These are phyloP conservation scores for Anastatus disparis DNA, from an alignment of 1,140 invertebrate species.

Conservation along the genomic window DNA sequence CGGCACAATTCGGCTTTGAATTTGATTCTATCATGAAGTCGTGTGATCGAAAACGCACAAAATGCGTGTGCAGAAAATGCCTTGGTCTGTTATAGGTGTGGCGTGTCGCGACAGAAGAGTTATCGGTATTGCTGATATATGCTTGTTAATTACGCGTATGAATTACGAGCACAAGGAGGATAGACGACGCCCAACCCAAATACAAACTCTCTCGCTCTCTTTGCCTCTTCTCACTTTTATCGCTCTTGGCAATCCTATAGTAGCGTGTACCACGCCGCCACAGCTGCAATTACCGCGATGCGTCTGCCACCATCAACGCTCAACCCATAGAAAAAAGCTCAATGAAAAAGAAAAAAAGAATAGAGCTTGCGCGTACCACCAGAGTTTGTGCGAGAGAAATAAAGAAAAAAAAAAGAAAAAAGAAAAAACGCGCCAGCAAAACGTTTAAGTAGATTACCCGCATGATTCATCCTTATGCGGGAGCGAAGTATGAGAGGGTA, in stretches of 20 bases:
- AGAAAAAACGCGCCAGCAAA: background rate
- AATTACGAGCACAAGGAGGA: conserved; percentile 41
- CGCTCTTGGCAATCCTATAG: too few species aligned
- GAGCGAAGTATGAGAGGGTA: too few species aligned
- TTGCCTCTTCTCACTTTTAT: background rate
- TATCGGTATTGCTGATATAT: conserved; percentile 41
- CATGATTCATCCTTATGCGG: conserved; percentile 6
- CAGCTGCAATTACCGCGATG: background rate
- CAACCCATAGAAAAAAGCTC: too few species aligned
- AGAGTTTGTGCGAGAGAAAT: too few species aligned
- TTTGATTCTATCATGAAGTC: conserved; percentile 44
- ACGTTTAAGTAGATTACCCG: conserved; percentile 14
- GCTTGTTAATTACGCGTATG: conserved; percentile 48
- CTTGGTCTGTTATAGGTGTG: too few species aligned
- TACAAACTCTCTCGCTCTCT: background rate
- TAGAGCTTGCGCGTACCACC: background rate
- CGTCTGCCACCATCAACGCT: too few species aligned
- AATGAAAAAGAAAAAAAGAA: background rate
- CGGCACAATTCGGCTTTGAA: conserved; percentile 37
- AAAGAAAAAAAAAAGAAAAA: too few species aligned
- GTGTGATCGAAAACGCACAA: too few species aligned
- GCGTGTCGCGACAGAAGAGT: conserved; percentile 23
- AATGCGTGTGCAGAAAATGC: too few species aligned
- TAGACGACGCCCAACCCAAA: background rate
- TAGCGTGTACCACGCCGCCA: too few species aligned